phyloP scores from a whole-genome alignment of 1,140 invertebrate genomes.

The Solenopsis invicta region DNA sequence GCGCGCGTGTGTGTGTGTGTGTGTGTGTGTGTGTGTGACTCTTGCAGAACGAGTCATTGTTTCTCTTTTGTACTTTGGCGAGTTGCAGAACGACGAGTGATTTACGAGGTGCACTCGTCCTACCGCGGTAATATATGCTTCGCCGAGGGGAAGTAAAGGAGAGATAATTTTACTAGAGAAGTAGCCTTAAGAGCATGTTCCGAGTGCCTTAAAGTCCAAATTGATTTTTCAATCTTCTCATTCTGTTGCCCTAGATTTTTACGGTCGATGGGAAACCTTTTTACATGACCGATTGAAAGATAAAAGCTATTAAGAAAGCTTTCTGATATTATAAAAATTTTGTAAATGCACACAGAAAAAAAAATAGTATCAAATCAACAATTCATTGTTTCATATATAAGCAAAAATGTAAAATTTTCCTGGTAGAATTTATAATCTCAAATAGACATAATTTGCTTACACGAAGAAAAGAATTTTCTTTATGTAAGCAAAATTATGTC shows the following conservation, averaged over 20 bases:
- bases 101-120: constrained; percentile 69
- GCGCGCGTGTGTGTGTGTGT: neutral
- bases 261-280: neutral
- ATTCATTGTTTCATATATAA: too few relatives aligned
- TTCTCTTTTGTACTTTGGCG: constrained; percentile 48
- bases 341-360: neutral
- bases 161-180: constrained; percentile 65
- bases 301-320: neutral
- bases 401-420: too few relatives aligned
- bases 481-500: too few relatives aligned
- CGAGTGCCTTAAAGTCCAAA: constrained; percentile 36
- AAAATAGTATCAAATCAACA: too few relatives aligned
- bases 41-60: constrained; percentile 56
- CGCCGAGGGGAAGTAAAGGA: constrained; percentile 34
- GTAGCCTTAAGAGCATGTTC: constrained; percentile 31
- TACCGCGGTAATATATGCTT: constrained; percentile 49
- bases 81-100: constrained; percentile 67
- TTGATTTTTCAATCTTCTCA: constrained; percentile 57
- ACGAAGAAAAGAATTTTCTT: too few relatives aligned
- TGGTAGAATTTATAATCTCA: too few relatives aligned
- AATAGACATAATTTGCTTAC: too few relatives aligned
- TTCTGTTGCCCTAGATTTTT: neutral
- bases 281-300: neutral
- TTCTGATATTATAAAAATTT: neutral
- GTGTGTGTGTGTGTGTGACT: neutral